Base-by-base conservation (phyloP, 2,113 vertebrate species). In the Tyto alba region DNA sequence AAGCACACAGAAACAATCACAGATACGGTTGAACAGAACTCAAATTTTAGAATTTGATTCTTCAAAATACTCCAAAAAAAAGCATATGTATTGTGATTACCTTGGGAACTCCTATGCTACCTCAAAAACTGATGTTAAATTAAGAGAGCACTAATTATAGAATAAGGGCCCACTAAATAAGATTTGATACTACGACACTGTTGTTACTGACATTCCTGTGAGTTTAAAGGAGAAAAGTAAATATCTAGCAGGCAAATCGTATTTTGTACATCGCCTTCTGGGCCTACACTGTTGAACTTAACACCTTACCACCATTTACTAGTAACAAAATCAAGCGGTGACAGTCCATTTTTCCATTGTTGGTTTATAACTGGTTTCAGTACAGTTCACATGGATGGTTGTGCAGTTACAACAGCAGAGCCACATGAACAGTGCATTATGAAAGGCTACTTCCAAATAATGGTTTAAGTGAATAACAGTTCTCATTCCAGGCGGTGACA, bases 331-430 rank as follows among this genome's bases (percentile, higher is more conserved):
- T 19, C 13, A 16, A 71, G 68, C 18, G 43, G 45, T 67, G 43
- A 13, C 17, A 9, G 23, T 11, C 10, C 16, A 11, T 13, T 63
- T 21, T 67, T 47, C 69, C 29, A 10, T 2, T 52, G 40, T 5
- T 71, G 11, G 50, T 59, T 80, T 55, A 4, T 11, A 53, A 2
- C 36, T 18, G 17, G 18, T 57, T 53, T 86, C 78, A 84, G 21
- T 3, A 19, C 0, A 1, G n/a, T 34, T 41, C 66, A 30, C 50
- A 2, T 4, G 30, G 34, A 19, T 30, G 56, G 34, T 7, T 0
- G 6, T 26, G 41, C 23, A n/a, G 41, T 57, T 52, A 41, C 43
- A 78, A 47, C 41, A 63, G 38, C 87, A 40, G 59, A 78, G 72
- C 19, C 52, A 13, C 40, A 43, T 27, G 15, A 8, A 10, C 10